phyloP scores from a whole-genome alignment of 2,888 invertebrate genomes.

The Leptogaster cylindrica region DNA sequence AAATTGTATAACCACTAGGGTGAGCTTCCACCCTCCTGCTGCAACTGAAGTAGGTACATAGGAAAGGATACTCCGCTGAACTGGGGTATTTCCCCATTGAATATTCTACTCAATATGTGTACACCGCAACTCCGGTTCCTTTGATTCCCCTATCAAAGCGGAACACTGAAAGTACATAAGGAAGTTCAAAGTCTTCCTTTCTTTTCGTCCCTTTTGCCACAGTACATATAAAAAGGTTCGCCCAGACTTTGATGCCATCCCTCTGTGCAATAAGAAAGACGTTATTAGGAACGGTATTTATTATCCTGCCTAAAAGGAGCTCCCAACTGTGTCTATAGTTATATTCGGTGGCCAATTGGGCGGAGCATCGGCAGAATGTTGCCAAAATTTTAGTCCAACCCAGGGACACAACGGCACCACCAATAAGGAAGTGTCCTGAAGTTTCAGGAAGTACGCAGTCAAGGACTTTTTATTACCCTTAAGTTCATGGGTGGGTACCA shows the following conservation, averaged over 20 bases:
- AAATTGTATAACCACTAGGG: conserved; percentile 26
- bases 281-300: conserved; percentile 9
- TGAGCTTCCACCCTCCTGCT: conserved; percentile 24
- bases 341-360: conserved; percentile 22
- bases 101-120: not conserved
- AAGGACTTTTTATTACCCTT: conserved; percentile 3
- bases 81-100: conserved; percentile 29
- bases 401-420: conserved; percentile 3
- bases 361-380: conserved; percentile 8
- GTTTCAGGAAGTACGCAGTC: conserved; percentile 4
- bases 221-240: not conserved
- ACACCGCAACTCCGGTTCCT: not conserved
- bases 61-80: conserved; percentile 6
- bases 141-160: conserved; percentile 20
- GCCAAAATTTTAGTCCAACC: conserved; percentile 30
- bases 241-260: conserved; percentile 5
- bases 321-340: conserved; percentile 3
- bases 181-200: conserved; percentile 6
- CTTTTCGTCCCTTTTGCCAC: conserved; percentile 3
- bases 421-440: conserved; percentile 5
- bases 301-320: not conserved
- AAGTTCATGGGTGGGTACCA: conserved; percentile 1
- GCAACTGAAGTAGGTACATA: conserved; percentile 1
- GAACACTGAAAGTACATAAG: conserved; percentile 1
- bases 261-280: conserved; percentile 3